These are phyloP conservation scores for Ophonus ardosiacus DNA, from an alignment of 2,888 invertebrate species.

Conservation along the genomic window DNA sequence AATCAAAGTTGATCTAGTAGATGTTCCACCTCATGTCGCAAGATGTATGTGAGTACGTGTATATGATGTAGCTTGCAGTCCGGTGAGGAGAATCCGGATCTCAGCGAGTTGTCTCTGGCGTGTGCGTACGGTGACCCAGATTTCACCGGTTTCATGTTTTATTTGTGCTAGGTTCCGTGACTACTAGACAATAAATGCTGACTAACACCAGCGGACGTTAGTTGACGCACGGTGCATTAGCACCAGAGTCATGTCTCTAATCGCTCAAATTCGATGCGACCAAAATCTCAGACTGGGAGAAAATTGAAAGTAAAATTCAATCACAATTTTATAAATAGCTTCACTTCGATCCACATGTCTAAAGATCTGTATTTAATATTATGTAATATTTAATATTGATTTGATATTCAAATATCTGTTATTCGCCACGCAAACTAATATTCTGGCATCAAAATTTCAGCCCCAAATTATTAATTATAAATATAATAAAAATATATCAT, in stretches of 20 bases:
- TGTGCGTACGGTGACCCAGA: slow-evolving; percentile 59
- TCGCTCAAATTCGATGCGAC: background rate
- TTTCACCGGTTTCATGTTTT: slow-evolving; percentile 62
- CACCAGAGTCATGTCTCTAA: background rate
- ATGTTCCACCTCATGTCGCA: no score
- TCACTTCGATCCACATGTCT: no score
- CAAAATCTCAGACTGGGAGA: background rate
- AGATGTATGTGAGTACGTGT: no score
- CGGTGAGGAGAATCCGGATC: slow-evolving; percentile 52
- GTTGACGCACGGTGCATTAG: background rate
- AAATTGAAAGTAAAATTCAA: background rate
- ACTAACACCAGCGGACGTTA: slow-evolving; percentile 19
- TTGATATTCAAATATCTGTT: no score
- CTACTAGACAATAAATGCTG: slow-evolving; percentile 62
- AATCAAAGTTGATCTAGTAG: no score
- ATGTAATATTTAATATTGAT: no score
- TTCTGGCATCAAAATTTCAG: no score
- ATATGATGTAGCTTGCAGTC: background rate
- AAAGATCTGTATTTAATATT: no score
- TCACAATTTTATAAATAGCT: no score
- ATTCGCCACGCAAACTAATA: no score
- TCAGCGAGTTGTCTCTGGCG: slow-evolving; percentile 29
- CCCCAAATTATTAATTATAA: no score
- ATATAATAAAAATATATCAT: no score
- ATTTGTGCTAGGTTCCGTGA: slow-evolving; percentile 64